A percentile compares a stretch with the other conserved stretches of the same genome.
Conservation (phyloP, 2,797 vertebrate genomes). For the Crax fasciolata region DNA sequence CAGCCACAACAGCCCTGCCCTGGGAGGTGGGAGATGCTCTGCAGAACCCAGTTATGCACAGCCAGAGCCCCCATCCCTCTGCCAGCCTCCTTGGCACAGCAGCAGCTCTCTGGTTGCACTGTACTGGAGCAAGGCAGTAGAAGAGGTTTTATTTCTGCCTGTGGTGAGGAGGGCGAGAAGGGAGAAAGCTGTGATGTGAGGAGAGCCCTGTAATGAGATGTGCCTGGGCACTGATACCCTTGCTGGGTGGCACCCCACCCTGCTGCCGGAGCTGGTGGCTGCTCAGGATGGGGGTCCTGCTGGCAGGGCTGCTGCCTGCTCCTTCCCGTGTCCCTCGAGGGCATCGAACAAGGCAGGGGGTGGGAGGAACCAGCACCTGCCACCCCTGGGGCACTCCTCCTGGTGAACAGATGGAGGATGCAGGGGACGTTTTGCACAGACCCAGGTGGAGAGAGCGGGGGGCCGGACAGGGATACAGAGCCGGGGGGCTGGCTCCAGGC, state of each 20-base stretch:
- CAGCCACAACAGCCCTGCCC: not conserved
- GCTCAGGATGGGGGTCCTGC: not conserved
- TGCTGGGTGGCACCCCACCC: not conserved
- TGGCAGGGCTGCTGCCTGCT: not conserved
- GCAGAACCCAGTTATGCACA: not conserved
- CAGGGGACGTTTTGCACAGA: rapidly evolving
- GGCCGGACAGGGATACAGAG: not conserved
- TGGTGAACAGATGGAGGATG: rapidly evolving
- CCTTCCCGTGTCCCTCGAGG: rapidly evolving
- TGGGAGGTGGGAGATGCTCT: rapidly evolving
- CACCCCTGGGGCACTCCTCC: rapidly evolving
- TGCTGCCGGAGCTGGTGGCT: rapidly evolving
- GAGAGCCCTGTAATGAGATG: not conserved
- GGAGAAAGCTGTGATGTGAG: not conserved
- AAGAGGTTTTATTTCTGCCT: not conserved
- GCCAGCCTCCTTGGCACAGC: not conserved
- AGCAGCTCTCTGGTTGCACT: not conserved
- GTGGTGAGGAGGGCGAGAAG: not conserved
- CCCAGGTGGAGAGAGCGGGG: rapidly evolving
- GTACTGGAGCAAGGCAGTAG: not conserved
- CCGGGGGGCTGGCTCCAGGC: not conserved
- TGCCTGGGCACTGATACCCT: not conserved
- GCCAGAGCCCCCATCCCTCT: not conserved
- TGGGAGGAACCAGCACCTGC: rapidly evolving
- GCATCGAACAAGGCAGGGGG: not conserved